Evolutionary conservation across 2,888 invertebrate species (phyloP).

Genomic region (Phragmatobia fuliginosa): DNA sequence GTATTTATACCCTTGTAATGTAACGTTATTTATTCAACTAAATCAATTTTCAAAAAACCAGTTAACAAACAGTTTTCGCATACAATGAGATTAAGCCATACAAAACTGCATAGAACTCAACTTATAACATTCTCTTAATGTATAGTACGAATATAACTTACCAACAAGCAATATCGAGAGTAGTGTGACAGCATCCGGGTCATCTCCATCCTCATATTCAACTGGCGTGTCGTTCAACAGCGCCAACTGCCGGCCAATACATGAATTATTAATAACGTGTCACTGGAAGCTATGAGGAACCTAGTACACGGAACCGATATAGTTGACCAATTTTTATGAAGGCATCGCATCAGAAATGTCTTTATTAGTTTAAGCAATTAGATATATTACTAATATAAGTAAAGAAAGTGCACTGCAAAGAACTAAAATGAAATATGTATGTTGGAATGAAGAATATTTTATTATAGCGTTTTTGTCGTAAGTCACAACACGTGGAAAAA

Average conservation of each 20-base stretch:
- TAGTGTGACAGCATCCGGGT: conserved; percentile 92
- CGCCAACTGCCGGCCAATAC: conserved; percentile 73
- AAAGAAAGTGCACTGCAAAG: background rate
- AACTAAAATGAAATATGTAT: too few relatives aligned
- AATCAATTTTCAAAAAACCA: too few relatives aligned
- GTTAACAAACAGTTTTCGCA: too few relatives aligned
- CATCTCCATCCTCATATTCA: conserved; percentile 87
- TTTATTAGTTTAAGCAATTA: background rate
- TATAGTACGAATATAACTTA: conserved; percentile 71
- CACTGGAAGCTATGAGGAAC: conserved; percentile 1
- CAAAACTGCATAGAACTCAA: background rate
- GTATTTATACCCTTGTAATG: too few relatives aligned
- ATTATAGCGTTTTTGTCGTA: too few relatives aligned
- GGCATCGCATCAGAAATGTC: background rate
- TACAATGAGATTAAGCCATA: background rate
- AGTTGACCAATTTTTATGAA: conserved; percentile 11
- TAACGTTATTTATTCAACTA: too few relatives aligned
- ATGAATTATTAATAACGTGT: conserved; percentile 24
- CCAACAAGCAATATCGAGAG: conserved; percentile 94
- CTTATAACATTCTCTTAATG: background rate
- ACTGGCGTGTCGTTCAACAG: conserved; percentile 80
- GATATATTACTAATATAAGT: background rate
- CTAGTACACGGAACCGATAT: too few relatives aligned
- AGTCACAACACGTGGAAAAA: too few relatives aligned
- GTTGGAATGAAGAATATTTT: too few relatives aligned